phyloP scores from a whole-genome alignment of 2,113 vertebrate genomes.

The Scortum barcoo region DNA sequence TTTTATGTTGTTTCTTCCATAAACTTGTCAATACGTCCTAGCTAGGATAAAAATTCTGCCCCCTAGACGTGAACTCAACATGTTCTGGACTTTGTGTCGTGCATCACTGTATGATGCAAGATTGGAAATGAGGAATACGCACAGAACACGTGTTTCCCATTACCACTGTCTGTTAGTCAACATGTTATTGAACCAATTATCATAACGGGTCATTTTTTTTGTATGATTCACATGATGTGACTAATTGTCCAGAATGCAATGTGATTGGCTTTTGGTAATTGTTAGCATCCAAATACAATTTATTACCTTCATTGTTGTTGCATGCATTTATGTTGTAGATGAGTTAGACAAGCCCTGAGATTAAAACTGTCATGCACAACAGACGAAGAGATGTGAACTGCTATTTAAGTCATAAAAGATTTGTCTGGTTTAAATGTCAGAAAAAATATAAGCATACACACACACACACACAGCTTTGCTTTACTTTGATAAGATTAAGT shows the following conservation, averaged over 20 bases:
- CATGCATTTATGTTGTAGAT: neutral
- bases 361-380: neutral
- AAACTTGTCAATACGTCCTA: neutral
- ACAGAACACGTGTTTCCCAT: neutral
- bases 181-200: neutral
- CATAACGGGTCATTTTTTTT: neutral
- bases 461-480: neutral
- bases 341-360: slow-evolving; percentile 12
- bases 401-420: neutral
- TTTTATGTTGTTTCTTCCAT: neutral
- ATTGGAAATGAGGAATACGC: neutral
- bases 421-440: neutral
- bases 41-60: neutral
- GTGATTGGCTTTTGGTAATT: neutral
- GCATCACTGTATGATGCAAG: neutral
- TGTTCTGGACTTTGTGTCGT: neutral
- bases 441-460: neutral
- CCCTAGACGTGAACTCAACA: too few species aligned
- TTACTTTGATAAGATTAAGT: neutral
- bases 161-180: neutral
- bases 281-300: slow-evolving; percentile 16
- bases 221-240: neutral
- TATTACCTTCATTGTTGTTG: neutral
- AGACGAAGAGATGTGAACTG: neutral
- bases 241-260: neutral